Evolutionary conservation across 2,888 invertebrate genomes (phyloP).

Genomic region (Bibio marci): DNA sequence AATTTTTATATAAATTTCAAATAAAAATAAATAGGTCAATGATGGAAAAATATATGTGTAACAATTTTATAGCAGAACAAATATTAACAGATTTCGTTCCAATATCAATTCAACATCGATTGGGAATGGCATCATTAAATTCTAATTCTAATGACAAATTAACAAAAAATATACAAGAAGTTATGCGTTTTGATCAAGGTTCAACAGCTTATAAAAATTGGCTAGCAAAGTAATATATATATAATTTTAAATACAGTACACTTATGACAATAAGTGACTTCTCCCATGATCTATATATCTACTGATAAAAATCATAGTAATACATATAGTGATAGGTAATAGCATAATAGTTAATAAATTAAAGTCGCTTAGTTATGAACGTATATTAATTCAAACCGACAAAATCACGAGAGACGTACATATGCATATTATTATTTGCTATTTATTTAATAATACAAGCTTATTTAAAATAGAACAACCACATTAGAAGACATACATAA

Average conservation of each 20-base stretch:
- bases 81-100: constrained; percentile 44
- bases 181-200: constrained; percentile 47
- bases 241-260: no score
- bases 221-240: constrained; percentile 44
- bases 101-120: constrained; percentile 9
- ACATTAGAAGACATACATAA: constrained; percentile 52
- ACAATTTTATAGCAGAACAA: constrained; percentile 55
- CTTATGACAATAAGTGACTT: no score
- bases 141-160: not conserved
- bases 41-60: constrained; percentile 64
- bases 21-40: constrained; percentile 34
- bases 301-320: no score
- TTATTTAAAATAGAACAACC: constrained; percentile 52
- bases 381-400: no score
- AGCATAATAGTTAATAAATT: no score
- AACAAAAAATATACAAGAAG: constrained; percentile 19
- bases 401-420: no score
- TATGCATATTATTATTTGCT: no score
- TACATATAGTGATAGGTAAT: no score
- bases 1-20: not conserved
- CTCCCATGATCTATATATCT: no score
- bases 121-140: constrained; percentile 8
- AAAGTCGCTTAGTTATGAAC: no score
- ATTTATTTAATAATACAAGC: no score
- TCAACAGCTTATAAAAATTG: constrained; percentile 57